These are phyloP conservation scores for Scaptomyza hsui DNA, from an alignment of 1,140 invertebrate genomes.

Conservation along the genomic window DNA sequence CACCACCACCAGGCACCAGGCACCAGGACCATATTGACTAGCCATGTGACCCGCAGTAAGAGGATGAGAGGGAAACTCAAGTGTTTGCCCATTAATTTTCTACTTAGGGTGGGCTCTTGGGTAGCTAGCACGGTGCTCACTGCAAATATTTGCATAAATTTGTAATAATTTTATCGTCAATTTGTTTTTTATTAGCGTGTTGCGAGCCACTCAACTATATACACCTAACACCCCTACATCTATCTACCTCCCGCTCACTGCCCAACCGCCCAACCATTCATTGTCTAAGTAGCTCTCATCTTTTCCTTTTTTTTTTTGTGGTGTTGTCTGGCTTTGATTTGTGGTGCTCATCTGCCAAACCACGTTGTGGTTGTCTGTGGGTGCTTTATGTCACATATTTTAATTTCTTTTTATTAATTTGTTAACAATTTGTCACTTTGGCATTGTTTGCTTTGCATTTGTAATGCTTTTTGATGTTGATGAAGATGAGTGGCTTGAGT, in stretches of 20 bases:
- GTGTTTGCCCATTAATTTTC: conserved; percentile 79
- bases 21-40: neutral
- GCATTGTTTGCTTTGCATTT: conserved; percentile 30
- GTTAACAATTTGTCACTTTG: conserved; percentile 78
- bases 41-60: conserved; percentile 17
- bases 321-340: conserved; percentile 50
- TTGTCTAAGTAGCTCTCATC: conserved; percentile 29
- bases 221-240: conserved; percentile 12
- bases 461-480: conserved; percentile 49
- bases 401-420: conserved; percentile 68
- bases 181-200: conserved; percentile 81
- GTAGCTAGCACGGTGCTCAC: conserved; percentile 26
- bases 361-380: conserved; percentile 27
- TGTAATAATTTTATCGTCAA: conserved; percentile 82
- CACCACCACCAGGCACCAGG: conserved; percentile 18
- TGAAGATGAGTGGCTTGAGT: conserved; percentile 23
- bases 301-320: conserved; percentile 15
- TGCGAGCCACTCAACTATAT: conserved; percentile 57
- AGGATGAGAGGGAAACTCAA: conserved; percentile 34
- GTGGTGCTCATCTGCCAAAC: conserved; percentile 49
- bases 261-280: neutral
- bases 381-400: conserved; percentile 27
- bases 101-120: conserved; percentile 47
- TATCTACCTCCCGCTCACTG: neutral
- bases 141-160: conserved; percentile 82